These are phyloP conservation scores for Cephus runcator DNA, from an alignment of 2,888 invertebrate species.

Conservation along the genomic window DNA sequence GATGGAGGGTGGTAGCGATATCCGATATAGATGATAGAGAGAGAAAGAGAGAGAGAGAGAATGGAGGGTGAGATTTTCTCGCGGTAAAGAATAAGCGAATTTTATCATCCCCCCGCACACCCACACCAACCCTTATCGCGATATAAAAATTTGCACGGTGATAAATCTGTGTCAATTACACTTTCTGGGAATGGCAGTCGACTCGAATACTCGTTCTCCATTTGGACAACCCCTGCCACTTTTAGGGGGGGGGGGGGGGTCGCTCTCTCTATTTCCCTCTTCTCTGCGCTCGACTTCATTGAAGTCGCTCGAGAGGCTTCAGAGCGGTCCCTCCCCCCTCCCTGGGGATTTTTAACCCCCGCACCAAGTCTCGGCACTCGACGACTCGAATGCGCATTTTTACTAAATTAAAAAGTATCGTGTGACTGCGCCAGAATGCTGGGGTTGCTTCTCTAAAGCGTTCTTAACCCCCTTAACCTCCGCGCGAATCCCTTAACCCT, in stretches of 20 bases:
- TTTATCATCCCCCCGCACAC: background rate
- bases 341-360: constrained; percentile 19
- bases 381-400: constrained; percentile 63
- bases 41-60: background rate
- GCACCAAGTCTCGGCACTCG: constrained; percentile 35
- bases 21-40: background rate
- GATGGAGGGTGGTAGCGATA: background rate
- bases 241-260: background rate
- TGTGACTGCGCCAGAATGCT: constrained; percentile 58
- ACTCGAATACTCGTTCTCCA: constrained; percentile 29
- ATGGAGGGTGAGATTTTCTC: background rate
- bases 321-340: constrained; percentile 23
- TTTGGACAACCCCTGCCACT: background rate
- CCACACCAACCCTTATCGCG: background rate
- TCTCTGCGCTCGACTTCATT: constrained; percentile 40
- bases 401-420: constrained; percentile 65
- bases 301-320: constrained; percentile 45
- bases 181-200: constrained; percentile 38
- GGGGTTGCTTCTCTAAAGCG: constrained; percentile 48
- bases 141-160: constrained; percentile 17
- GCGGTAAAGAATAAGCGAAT: background rate
- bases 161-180: constrained; percentile 50
- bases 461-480: constrained; percentile 50
- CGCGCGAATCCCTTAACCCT: constrained; percentile 36
- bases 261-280: constrained; percentile 24